Evolutionary conservation across 2,888 invertebrate species (phyloP), one percentile per base, ranked within the genome.

Genomic region (Xylocampa areola): DNA sequence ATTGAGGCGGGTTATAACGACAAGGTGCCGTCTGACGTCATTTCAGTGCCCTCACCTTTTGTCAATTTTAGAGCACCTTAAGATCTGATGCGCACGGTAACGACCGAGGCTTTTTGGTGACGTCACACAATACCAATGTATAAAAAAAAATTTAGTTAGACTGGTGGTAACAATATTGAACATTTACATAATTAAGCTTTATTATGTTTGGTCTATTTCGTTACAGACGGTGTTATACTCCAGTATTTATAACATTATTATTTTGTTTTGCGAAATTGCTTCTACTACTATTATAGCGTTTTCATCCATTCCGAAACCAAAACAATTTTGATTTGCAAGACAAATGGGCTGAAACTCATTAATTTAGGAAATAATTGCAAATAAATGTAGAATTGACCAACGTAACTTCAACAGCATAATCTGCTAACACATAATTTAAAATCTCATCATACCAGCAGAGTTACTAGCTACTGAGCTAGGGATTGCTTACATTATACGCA

Each of bases 31-130:
- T 43, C 67, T 64, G 68, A 69, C 65, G 48, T 68, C 65, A 68
- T 47, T 49, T 60, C 58, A 64, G 52, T 43, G 27, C 33, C 35
- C 51, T 53, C 51, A 58, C 49, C 69, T 68, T 71, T 70, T 59
- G 68, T 64, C 50, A 71, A 68, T 71, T 61, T 61, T 53, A 68
- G 57, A 73, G 54, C 50, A 68, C 49, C 52, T 53, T 45, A 49
- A 68, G 54, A 62, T 51, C 72, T 72, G 50, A n/a, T 57, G 57
- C 44, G 67, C 27, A 11, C 48, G 36, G 68, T 61, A 72, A 71
- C 45, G 55, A 61, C 73, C 27, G 23, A 32, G 29, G 60, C 60
- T 65, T 49, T 65, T 64, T 52, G 27, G 32, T 43, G 41, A 45
- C 40, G 53, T 35, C 55, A 51, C 45, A 55, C 45, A 45, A 35